Base-by-base conservation (phyloP, 2,888 invertebrate genomes). In the Corbicula japonica region DNA sequence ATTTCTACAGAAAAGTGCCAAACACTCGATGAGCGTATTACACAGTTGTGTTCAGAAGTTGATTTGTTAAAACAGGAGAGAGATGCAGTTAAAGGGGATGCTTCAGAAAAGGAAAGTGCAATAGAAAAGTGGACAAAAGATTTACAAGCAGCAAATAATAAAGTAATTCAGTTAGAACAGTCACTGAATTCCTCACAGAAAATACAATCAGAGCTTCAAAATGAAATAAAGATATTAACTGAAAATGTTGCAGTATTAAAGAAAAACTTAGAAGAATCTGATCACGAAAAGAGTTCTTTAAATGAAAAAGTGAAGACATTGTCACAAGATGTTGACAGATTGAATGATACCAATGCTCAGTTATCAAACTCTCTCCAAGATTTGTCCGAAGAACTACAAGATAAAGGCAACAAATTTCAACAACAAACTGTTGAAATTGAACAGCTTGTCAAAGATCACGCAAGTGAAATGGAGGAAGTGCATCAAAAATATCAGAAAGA, bases 31-130 rank as follows among this genome's bases (percentile, higher is more conserved):
- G 23, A 12, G 8, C 23, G n/a, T 6, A 32, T 38, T 30, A 1
- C 2, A 41, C 30, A 66, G n/a, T 21, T 66, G 52, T 34, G 48
- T 54, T 66, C 66, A 52, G 66, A 66, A 38, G 28, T 66, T 38
- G 66, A 66, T 30, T 66, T 66, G 54, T 35, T 66, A 28, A 66
- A 54, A 28, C 66, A 66, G 21, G 66, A 66, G 23, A 66, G 30
- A 41, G 52, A 52, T 28, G 66, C 54, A 23, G 21, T 66, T 66
- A 38, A 38, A 26, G 66, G 52, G 18, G 54, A 52, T 66, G 52
- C 52, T 21, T 62, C 52, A 8, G 62, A 71, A 56, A 60, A 48
- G 60, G 54, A 73, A n/a, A 21, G 38, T 54, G 32, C 65, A 18
- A 44, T 74, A 23, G 34, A 61, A 52, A 56, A 54, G 71, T 44